Conservation (phyloP, 2,797 vertebrate species). For the Syngnathus acus region DNA sequence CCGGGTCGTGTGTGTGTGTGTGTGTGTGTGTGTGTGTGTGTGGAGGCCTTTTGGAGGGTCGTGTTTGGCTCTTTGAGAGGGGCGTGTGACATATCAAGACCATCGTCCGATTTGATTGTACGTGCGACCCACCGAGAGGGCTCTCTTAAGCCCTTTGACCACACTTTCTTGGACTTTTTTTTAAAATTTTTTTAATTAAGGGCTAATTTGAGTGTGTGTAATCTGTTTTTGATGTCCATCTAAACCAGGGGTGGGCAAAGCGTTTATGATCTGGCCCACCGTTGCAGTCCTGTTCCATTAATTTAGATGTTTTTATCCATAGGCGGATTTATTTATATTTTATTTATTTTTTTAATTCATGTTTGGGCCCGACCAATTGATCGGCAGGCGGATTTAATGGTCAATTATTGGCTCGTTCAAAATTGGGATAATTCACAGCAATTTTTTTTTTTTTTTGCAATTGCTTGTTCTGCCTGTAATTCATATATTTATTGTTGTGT, state of each 20-base stretch:
- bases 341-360: neutral
- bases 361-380: too few species aligned
- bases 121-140: slow-evolving; percentile 27
- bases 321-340: neutral
- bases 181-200: slow-evolving; percentile 62
- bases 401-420: too few species aligned
- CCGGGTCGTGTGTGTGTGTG: neutral
- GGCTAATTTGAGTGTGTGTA: slow-evolving; percentile 71
- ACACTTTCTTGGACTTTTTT: slow-evolving; percentile 38
- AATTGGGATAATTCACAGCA: too few species aligned
- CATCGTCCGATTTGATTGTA: slow-evolving; percentile 52
- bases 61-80: neutral
- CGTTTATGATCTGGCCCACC: slow-evolving; percentile 5
- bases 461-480: too few species aligned
- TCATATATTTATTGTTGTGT: too few species aligned
- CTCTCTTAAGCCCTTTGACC: slow-evolving; percentile 25
- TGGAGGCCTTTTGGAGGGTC: slow-evolving; percentile 5
- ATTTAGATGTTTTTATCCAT: neutral
- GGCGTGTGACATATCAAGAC: slow-evolving; percentile 44
- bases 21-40: neutral
- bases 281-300: neutral
- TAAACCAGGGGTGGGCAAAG: slow-evolving; percentile 26
- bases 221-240: slow-evolving; percentile 47
- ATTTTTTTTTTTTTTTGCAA: neutral
- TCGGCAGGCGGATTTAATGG: too few species aligned